Percentiles rank a stretch among this genome's conserved stretches.
Conservation (phyloP, 35 echinoderm and acorn worm genomes). For the Heliocidaris erythrogramma region DNA sequence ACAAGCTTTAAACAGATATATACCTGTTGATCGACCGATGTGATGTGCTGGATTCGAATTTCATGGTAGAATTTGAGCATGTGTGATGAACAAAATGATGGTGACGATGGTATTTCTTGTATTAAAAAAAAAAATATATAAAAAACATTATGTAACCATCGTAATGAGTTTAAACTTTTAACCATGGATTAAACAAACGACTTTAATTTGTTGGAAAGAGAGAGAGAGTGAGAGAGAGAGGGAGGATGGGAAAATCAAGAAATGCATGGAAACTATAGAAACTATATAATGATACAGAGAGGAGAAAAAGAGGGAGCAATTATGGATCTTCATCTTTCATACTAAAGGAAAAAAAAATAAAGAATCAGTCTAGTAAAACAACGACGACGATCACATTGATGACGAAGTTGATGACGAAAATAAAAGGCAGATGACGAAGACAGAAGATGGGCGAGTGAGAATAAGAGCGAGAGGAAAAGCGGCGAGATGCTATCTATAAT, state of each 20-base stretch:
- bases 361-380: not conserved
- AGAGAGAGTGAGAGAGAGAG: not conserved
- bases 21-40: not conserved
- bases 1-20: not conserved
- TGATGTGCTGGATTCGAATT: not conserved
- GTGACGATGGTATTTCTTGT: not conserved
- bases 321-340: not conserved
- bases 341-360: not conserved
- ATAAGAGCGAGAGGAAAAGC: not conserved
- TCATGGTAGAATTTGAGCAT: not conserved
- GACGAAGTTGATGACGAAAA: not conserved
- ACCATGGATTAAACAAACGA: not conserved
- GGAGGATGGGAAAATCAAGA: not conserved
- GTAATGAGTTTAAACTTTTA: too few relatives aligned
- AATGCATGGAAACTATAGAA: not conserved
- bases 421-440: not conserved
- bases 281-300: not conserved
- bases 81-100: not conserved
- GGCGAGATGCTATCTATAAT: not conserved
- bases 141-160: too few relatives aligned
- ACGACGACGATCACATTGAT: not conserved
- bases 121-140: too few relatives aligned
- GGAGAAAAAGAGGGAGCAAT: not conserved
- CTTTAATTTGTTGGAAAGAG: not conserved
- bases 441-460: not conserved